Conservation (phyloP, 2,113 vertebrate genomes). For the Sterrhoptilus dennistouni region DNA sequence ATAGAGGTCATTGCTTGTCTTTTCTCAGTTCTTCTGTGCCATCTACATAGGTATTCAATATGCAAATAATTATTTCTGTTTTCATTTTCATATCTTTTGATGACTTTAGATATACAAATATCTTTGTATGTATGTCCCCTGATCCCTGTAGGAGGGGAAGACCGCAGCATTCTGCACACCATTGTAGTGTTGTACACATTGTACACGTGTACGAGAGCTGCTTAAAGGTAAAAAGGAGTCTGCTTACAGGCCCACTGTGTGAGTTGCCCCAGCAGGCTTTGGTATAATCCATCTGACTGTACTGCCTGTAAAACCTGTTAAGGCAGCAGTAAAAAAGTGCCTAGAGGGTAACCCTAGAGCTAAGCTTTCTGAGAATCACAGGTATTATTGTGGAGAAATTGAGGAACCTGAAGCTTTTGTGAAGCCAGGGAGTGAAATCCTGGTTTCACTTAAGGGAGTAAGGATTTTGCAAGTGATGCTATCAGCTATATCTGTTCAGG, state of each 20-base stretch:
- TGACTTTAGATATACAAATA: neutral
- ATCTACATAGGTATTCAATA: neutral
- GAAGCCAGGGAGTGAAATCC: neutral
- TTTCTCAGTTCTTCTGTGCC: neutral
- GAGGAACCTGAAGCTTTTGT: neutral
- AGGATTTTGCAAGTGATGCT: neutral
- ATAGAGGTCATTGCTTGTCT: neutral
- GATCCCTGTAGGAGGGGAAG: neutral
- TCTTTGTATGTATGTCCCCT: neutral
- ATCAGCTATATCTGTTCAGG: neutral
- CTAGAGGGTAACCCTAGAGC: neutral
- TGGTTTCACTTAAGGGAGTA: neutral
- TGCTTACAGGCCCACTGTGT: fast-evolving
- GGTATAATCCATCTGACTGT: neutral
- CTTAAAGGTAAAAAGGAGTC: neutral
- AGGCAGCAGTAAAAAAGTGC: neutral
- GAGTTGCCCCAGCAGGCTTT: neutral
- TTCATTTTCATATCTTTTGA: neutral
- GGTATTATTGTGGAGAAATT: neutral
- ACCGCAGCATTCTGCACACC: neutral
- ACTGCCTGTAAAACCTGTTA: neutral
- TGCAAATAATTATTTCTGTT: neutral
- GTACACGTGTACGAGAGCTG: neutral
- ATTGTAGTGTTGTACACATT: neutral
- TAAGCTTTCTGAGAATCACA: neutral